Evolutionary conservation across 1,140 invertebrate species (phyloP), one percentile per base, ranked within the genome.

Genomic region (Aphis gossypii): DNA sequence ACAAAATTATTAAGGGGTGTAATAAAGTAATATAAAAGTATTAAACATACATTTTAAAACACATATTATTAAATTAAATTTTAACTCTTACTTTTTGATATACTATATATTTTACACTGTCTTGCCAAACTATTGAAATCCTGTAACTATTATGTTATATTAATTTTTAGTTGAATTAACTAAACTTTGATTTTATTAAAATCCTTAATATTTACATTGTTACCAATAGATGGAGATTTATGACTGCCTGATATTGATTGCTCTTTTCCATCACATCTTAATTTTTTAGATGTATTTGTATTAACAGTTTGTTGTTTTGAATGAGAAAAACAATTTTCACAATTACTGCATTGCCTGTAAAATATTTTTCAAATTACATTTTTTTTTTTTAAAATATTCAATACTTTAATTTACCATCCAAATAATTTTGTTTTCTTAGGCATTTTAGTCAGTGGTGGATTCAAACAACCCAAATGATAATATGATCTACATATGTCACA

Each of bases 361-460:
- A 7, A 93, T 93, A 44, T 82, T 30, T 51, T 92, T 84, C 82
- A 38, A 0, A 23, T 23, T 51, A 11, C 51, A 38, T 51, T 54
- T 3, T 88, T 51, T 21, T 88, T 54, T 35, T 54, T 3, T 54
- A 20, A 46, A 93, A 60, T 90, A 91, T 54, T 89, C 2, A 68
- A 60, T 92, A 82, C 1, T 11, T 30, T 83, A 60, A 25, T 35
- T 95, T 95, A 98, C 99, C 98, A 99, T 94, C 98, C 98, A 96
- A 96, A 98, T 9, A 98, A 96, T 95, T 99, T 99, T 48, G 98
- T 98, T 96, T 99, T 99, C 95, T 98, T 98, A 1, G 99, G 99
- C 95, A 99, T 97, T 90, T 98, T 96, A 25, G 97, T 97, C 14
- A 99, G 95, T n/a, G 98, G 98, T 41, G 99, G 99, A 95, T 98